Base-by-base conservation (phyloP, 2,888 invertebrate genomes). In the Pammene aurita region DNA sequence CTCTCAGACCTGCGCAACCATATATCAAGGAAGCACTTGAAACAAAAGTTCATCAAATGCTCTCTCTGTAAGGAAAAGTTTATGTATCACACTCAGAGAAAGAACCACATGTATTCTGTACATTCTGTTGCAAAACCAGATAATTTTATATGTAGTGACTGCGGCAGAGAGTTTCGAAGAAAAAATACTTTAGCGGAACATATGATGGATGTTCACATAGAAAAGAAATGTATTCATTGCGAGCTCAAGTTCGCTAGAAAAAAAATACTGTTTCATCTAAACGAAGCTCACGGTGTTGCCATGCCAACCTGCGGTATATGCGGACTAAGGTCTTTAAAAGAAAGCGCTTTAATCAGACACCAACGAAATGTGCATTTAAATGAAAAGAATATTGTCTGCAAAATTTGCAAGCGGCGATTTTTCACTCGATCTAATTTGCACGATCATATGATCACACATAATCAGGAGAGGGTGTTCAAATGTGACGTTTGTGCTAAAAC, bases 301-400 rank as follows among this genome's bases (percentile, higher is more conserved):
- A 78, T 80, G 75, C 81, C 81, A 0, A 80, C 79, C 0, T 82
- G 82, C 55, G 80, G 80, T 0, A 70, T 82, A 2, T 82, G 80
- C 60, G 74, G 76, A 0, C 44, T 76, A 9, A 70, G 73, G 7
- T 69, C 74, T 0, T 4, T 73, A n/a, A 72, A 72, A 52, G 67
- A 77, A 54, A 72, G 74, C 70, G 66, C 70, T 5, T 35, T 76
- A 35, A 54, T 76, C 5, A 73, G 76, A 0, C 81, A 82, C 41
- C 80, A 80, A 50, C 72, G 78, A 0, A 78, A 76, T 6, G 79
- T 80, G 0, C 80, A 81, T 65, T 68, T 80, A 44, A 77, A 73
- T 9, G 80, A 82, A 42, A 80, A 74, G 62, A 74, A 76, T 38
- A 73, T 72, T 10, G 66, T 46, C 1, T 83, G 82, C 57, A 52